A percentile compares a stretch with the other conserved stretches of the same genome.
Evolutionary conservation across 2,888 invertebrate species (phyloP).

Genomic region (Steinernema hermaphroditum): DNA sequence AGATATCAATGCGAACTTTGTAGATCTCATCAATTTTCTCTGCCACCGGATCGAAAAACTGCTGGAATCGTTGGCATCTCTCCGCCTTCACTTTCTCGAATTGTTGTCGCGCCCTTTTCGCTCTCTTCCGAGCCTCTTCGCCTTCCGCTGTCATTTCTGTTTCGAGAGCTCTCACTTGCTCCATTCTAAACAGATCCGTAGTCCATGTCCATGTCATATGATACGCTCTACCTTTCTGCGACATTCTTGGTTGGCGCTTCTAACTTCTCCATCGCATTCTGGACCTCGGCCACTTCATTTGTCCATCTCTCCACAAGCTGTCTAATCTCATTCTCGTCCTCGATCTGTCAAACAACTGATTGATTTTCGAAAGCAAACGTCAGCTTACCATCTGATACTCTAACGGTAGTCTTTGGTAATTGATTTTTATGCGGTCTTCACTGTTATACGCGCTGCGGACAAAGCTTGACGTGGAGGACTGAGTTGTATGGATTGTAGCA

Average conservation of each 20-base stretch:
- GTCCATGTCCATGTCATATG: not conserved
- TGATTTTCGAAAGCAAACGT: not conserved
- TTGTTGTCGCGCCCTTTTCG: conserved; percentile 87
- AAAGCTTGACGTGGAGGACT: conserved; percentile 3
- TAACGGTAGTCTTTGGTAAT: conserved; percentile 75
- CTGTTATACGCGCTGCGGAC: conserved; percentile 66
- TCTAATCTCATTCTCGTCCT: conserved; percentile 84
- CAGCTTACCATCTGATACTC: conserved; percentile 20
- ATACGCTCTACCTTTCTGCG: conserved; percentile 69
- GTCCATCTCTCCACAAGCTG: conserved; percentile 81
- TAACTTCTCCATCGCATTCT: conserved; percentile 85
- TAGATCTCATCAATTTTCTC: conserved; percentile 97
- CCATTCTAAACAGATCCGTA: conserved; percentile 72
- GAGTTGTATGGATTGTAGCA: conserved; percentile 24
- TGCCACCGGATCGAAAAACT: conserved; percentile 96
- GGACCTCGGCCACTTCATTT: conserved; percentile 81
- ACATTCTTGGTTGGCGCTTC: conserved; percentile 94
- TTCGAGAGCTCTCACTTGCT: conserved; percentile 88
- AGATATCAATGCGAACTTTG: conserved; percentile 77
- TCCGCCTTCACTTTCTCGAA: conserved; percentile 84
- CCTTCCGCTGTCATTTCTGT: conserved; percentile 95
- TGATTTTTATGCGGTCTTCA: conserved; percentile 78
- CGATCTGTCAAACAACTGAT: conserved; percentile 70
- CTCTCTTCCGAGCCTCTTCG: conserved; percentile 86
- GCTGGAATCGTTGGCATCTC: conserved; percentile 77